Evolutionary conservation across 2,797 vertebrate genomes (phyloP).

Genomic region (Artibeus lituratus): DNA sequence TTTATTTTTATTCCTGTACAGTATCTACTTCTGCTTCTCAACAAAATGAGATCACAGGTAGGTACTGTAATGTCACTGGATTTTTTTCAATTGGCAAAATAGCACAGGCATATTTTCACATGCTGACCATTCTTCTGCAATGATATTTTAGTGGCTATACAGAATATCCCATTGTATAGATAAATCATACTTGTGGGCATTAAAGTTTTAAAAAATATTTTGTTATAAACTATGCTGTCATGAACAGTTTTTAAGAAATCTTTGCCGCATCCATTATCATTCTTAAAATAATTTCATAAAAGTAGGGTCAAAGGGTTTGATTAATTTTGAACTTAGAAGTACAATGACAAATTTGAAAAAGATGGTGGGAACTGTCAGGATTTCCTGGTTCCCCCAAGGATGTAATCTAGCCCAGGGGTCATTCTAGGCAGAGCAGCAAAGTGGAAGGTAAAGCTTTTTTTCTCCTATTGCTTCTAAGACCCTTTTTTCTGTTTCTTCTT

Average conservation of each 20-base stretch:
- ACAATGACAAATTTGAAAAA: neutral
- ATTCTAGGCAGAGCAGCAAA: neutral
- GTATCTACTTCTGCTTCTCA: neutral
- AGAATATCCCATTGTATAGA: neutral
- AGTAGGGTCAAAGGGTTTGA: neutral
- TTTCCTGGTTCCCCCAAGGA: neutral
- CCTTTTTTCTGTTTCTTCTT: neutral
- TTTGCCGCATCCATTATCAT: neutral
- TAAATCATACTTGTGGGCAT: neutral
- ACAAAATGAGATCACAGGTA: neutral
- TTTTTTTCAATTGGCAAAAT: neutral
- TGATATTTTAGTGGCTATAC: neutral
- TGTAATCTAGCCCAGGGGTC: neutral
- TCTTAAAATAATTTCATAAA: conserved; percentile 14
- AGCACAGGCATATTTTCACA: neutral
- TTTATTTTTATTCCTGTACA: neutral
- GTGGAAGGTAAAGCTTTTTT: neutral
- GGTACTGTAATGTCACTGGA: neutral
- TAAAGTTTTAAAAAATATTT: neutral
- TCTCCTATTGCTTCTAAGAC: neutral
- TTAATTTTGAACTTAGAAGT: neutral
- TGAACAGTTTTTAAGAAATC: neutral
- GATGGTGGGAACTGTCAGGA: neutral
- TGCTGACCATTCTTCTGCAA: neutral
- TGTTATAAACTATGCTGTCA: neutral